Conservation (phyloP, 35 echinoderm and acorn worm species). For the Strongylocentrotus purpuratus region DNA sequence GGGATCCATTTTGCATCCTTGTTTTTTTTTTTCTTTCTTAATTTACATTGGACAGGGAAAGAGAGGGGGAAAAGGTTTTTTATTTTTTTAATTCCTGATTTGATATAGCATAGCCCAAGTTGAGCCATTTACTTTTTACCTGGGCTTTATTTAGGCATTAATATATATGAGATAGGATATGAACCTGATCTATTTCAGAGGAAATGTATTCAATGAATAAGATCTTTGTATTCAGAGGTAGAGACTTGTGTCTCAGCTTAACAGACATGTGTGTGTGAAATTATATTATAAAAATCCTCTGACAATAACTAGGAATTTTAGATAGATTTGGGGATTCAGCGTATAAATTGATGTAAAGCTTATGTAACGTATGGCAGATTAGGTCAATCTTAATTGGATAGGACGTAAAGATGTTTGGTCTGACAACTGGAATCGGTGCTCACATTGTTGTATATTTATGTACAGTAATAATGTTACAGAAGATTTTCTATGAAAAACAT, state of each 20-base stretch:
- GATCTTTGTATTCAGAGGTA: background rate
- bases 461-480: constrained; percentile 39
- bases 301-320: background rate
- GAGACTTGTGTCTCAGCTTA: background rate
- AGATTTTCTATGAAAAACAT: constrained; percentile 38
- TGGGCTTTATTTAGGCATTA: background rate
- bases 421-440: constrained; percentile 34
- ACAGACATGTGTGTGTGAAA: background rate
- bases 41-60: background rate
- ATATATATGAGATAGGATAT: background rate
- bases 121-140: background rate
- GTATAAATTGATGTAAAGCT: background rate
- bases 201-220: constrained; percentile 11
- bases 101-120: background rate
- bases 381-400: background rate
- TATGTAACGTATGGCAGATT: background rate
- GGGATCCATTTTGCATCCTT: background rate
- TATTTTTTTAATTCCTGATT: background rate
- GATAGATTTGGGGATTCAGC: background rate
- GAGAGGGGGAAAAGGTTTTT: background rate
- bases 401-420: background rate
- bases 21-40: background rate
- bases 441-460: constrained; percentile 20
- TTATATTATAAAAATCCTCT: background rate
- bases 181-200: background rate